Conservation (phyloP, 2,113 vertebrate species). For the Beaufortia kweichowensis region DNA sequence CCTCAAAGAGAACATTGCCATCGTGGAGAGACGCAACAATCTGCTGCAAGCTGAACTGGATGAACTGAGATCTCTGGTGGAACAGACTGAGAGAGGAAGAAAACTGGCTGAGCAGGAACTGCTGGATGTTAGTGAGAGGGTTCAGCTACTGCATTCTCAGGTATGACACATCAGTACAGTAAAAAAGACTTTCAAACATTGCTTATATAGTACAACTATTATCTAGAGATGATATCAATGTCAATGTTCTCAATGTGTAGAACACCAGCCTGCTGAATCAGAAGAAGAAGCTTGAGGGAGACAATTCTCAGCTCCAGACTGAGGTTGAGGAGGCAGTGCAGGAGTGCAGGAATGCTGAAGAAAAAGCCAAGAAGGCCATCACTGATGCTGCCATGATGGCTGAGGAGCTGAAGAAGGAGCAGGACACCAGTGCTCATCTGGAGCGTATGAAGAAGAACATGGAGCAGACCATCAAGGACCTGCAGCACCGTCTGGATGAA, state of each 20-base stretch:
- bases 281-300: constrained; percentile 76
- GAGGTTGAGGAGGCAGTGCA: constrained; percentile 42
- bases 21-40: constrained; percentile 78
- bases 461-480: constrained; percentile 82
- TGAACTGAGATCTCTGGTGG: constrained; percentile 76
- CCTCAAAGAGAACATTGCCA: constrained; percentile 81
- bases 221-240: constrained; percentile 22
- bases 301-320: constrained; percentile 40
- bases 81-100: constrained; percentile 80
- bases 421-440: constrained; percentile 87
- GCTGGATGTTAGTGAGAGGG: constrained; percentile 80
- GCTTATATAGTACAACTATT: too few species aligned
- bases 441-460: constrained; percentile 79
- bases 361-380: constrained; percentile 76
- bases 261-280: constrained; percentile 52
- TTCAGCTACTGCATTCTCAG: constrained; percentile 84
- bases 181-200: not conserved
- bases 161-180: constrained; percentile 60
- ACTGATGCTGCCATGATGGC: constrained; percentile 85
- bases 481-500: constrained; percentile 82
- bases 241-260: constrained; percentile 12
- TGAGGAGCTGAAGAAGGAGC: constrained; percentile 90
- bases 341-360: constrained; percentile 53
- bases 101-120: constrained; percentile 87
- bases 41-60: constrained; percentile 81